Evolutionary conservation across 1,140 invertebrate genomes (phyloP).

Genomic region (Drosophila novamexicana): DNA sequence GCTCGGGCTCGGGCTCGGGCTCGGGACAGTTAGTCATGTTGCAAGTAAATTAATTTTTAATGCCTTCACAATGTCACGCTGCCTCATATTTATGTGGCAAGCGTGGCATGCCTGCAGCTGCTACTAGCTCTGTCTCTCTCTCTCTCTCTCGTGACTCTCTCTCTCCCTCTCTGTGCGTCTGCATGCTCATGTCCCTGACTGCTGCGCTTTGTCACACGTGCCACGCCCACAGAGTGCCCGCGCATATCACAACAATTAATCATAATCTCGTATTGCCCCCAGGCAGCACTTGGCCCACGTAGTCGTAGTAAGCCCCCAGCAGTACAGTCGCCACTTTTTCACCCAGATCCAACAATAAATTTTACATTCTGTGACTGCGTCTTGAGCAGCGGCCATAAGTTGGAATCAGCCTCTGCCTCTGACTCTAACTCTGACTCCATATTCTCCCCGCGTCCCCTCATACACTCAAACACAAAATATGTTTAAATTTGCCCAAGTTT

Average conservation of each 20-base stretch:
- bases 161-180: neutral
- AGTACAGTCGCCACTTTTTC: constrained; percentile 61
- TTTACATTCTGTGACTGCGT: constrained; percentile 64
- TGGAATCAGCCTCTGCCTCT: constrained; percentile 59
- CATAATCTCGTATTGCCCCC: constrained; percentile 75
- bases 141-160: neutral
- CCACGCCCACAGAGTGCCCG: constrained; percentile 53
- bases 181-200: constrained; percentile 63
- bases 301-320: constrained; percentile 5
- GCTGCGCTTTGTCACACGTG: constrained; percentile 70
- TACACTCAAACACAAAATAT: constrained; percentile 3
- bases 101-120: constrained; percentile 47
- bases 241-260: constrained; percentile 66
- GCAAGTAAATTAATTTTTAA: constrained; percentile 80
- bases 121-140: neutral
- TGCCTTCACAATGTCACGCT: constrained; percentile 66
- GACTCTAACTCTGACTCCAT: constrained; percentile 7
- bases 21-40: constrained; percentile 57
- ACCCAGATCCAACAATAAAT: constrained; percentile 69
- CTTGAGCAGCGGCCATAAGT: constrained; percentile 72
- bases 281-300: constrained; percentile 69
- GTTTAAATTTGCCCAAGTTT: constrained; percentile 65
- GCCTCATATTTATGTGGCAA: constrained; percentile 72
- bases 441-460: neutral
- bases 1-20: neutral